These are phyloP conservation scores for Choristoneura fumiferana DNA, from an alignment of 1,140 invertebrate genomes.

Conservation along the genomic window DNA sequence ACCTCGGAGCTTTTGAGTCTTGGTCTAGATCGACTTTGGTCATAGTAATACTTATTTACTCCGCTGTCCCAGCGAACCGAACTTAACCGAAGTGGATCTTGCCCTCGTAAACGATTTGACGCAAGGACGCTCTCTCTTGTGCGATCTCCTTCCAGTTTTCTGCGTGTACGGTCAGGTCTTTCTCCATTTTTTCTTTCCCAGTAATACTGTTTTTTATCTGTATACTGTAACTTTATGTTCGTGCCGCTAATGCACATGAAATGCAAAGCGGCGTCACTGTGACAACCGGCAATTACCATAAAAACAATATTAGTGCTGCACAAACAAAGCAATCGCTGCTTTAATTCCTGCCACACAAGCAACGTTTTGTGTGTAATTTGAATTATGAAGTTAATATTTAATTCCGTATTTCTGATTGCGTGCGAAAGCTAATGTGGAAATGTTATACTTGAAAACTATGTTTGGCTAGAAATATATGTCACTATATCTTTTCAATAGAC, in stretches of 20 bases:
- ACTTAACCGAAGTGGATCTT: too few relatives aligned
- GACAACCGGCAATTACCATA: constrained; percentile 44
- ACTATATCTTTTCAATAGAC: too few relatives aligned
- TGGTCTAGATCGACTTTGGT: too few relatives aligned
- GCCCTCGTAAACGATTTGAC: too few relatives aligned
- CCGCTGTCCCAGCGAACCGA: too few relatives aligned
- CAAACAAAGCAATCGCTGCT: constrained; percentile 20
- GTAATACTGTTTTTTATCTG: not conserved
- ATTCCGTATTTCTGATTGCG: constrained; percentile 15
- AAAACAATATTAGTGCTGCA: constrained; percentile 11
- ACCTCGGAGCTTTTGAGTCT: too few relatives aligned
- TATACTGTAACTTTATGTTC: constrained; percentile 26
- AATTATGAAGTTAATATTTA: constrained; percentile 12
- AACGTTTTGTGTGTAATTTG: not conserved
- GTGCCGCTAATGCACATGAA: constrained; percentile 33
- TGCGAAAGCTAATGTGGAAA: constrained; percentile 17
- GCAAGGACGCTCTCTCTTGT: too few relatives aligned
- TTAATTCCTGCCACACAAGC: not conserved
- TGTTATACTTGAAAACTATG: constrained; percentile 11
- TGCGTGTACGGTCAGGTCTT: too few relatives aligned
- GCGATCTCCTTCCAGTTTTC: too few relatives aligned
- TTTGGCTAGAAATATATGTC: not conserved
- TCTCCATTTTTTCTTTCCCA: too few relatives aligned
- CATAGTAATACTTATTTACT: too few relatives aligned
- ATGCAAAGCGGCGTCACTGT: constrained; percentile 30